Evolutionary conservation across 2,113 vertebrate genomes (phyloP).

Genomic region (Rhombomys opimus): DNA sequence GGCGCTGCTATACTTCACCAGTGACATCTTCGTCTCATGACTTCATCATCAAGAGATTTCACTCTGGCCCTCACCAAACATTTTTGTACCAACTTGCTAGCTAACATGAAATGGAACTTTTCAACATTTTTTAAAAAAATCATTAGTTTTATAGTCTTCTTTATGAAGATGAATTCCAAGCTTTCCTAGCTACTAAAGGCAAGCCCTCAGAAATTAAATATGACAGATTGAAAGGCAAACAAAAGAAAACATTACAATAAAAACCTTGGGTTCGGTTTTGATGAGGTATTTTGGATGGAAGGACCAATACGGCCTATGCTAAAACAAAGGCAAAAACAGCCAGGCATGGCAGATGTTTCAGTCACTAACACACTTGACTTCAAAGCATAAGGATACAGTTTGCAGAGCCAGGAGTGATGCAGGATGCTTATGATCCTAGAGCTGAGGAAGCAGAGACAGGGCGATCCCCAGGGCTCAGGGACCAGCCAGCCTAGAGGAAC

Average conservation of each 20-base stretch:
- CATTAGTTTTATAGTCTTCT: slow-evolving; percentile 31
- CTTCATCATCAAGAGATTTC: neutral
- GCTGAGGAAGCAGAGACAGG: neutral
- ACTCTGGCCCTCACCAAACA: neutral
- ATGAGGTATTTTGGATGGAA: neutral
- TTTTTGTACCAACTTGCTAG: slow-evolving; percentile 39
- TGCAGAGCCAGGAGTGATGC: neutral
- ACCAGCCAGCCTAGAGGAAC: neutral
- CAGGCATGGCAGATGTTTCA: too few relatives aligned
- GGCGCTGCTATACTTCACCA: neutral
- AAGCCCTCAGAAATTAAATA: slow-evolving; percentile 1
- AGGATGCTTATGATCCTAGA: too few relatives aligned
- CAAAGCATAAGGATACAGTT: neutral
- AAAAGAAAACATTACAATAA: neutral
- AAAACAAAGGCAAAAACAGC: neutral
- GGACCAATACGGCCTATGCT: neutral
- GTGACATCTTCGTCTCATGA: neutral
- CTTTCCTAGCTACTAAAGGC: slow-evolving; percentile 35
- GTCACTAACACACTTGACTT: neutral
- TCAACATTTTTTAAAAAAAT: neutral
- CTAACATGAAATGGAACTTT: slow-evolving; percentile 32
- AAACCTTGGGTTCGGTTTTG: neutral
- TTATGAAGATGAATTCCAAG: slow-evolving; percentile 53
- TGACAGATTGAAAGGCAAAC: neutral
- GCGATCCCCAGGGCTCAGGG: neutral